Percentiles rank a stretch among this genome's conserved stretches.
These are phyloP conservation scores for Lasioglossum leucozonium DNA, from an alignment of 2,888 invertebrate genomes.

Conservation along the genomic window DNA sequence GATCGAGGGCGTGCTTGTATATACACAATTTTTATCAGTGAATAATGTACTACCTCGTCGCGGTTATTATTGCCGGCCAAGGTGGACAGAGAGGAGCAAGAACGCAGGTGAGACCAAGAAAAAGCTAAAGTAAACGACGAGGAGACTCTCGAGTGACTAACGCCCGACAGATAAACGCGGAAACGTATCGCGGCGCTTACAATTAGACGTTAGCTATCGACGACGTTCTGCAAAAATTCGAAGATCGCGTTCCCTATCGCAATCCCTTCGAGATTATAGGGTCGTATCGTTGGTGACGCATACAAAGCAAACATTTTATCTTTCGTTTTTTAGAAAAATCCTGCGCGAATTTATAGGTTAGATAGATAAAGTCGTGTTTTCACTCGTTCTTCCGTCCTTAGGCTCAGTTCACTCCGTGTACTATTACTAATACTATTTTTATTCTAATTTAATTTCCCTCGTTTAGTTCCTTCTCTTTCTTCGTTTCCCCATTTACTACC, in stretches of 20 bases:
- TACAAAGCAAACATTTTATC: background rate
- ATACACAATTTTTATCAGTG: conserved; percentile 41
- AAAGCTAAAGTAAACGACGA: background rate
- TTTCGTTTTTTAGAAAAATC: background rate
- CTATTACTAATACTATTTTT: too few relatives aligned
- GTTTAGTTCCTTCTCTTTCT: too few relatives aligned
- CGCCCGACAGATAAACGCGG: background rate
- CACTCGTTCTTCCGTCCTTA: too few relatives aligned
- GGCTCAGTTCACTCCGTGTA: too few relatives aligned
- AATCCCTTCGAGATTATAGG: background rate
- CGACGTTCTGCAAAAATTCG: background rate
- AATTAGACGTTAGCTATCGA: background rate
- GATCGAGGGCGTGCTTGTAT: conserved; percentile 28
- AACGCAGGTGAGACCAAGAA: background rate
- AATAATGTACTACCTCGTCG: conserved; percentile 26
- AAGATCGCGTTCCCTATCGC: background rate
- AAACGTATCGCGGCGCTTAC: background rate
- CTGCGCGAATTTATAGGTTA: too few relatives aligned
- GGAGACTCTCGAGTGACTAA: background rate
- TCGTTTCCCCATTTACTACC: too few relatives aligned
- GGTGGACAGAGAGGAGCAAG: background rate
- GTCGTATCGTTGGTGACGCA: background rate
- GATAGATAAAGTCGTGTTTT: too few relatives aligned
- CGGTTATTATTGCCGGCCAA: conserved; percentile 8
- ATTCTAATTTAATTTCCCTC: too few relatives aligned